Evolutionary conservation across 2,888 invertebrate species (phyloP).

Genomic region (Galeopsomyia nigrocyanea): DNA sequence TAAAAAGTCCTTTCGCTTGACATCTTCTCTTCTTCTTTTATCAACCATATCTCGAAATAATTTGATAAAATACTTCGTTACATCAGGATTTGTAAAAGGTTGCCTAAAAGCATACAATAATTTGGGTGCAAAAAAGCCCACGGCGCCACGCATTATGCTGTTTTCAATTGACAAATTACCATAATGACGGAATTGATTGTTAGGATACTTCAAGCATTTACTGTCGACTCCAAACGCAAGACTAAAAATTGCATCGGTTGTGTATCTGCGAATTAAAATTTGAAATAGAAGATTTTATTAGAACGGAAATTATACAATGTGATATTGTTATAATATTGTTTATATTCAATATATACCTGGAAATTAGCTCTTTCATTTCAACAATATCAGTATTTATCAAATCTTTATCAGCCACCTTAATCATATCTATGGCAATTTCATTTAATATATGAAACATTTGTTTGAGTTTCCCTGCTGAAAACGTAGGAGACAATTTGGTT

Average conservation of each 20-base stretch:
- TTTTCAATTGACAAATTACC: conserved; percentile 13
- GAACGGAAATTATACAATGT: too few relatives aligned
- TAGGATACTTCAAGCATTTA: background rate
- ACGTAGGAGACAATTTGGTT: too few relatives aligned
- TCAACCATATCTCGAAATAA: background rate
- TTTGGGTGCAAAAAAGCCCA: too few relatives aligned
- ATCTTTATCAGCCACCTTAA: too few relatives aligned
- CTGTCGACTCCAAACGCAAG: conserved; percentile 18
- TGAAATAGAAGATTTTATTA: background rate
- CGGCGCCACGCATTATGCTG: background rate
- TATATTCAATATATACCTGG: too few relatives aligned
- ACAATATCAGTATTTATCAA: too few relatives aligned
- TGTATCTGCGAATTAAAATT: conserved; percentile 6
- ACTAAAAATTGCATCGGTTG: background rate
- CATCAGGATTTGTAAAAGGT: background rate
- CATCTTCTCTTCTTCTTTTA: background rate
- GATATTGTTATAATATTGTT: too few relatives aligned
- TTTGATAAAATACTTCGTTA: background rate
- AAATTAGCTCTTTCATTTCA: too few relatives aligned
- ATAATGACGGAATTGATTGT: background rate
- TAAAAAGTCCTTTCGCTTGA: too few relatives aligned
- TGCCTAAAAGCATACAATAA: background rate
- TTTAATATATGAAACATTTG: too few relatives aligned
- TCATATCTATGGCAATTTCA: too few relatives aligned
- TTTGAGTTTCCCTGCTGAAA: too few relatives aligned